Evolutionary conservation across 2,797 vertebrate genomes (phyloP).

Genomic region (Argyrosomus regius): DNA sequence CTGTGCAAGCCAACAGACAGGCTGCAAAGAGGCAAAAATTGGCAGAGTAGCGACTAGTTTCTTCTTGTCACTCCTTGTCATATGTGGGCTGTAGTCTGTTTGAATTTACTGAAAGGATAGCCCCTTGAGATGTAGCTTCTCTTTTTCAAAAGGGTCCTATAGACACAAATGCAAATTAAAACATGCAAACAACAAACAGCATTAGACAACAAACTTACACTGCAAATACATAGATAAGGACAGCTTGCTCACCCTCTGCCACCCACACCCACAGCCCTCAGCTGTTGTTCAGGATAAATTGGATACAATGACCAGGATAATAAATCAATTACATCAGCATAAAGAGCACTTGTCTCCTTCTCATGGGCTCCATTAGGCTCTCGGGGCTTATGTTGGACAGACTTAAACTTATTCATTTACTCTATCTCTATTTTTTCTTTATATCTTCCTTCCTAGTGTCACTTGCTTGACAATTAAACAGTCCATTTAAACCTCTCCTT

Average conservation of each 20-base stretch:
- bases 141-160: too few relatives aligned
- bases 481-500: constrained; percentile 17
- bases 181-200: too few relatives aligned
- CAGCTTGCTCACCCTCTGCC: too few relatives aligned
- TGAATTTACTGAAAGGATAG: too few relatives aligned
- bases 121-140: too few relatives aligned
- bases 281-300: too few relatives aligned
- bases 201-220: too few relatives aligned
- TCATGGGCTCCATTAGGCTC: constrained; percentile 15
- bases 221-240: too few relatives aligned
- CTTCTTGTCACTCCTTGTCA: constrained; percentile 18
- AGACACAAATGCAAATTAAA: too few relatives aligned
- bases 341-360: neutral
- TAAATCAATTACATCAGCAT: too few relatives aligned
- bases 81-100: constrained; percentile 6
- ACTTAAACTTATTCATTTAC: neutral
- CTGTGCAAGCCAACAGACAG: constrained; percentile 38
- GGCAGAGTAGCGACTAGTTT: constrained; percentile 6
- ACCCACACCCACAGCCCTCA: too few relatives aligned
- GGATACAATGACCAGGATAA: too few relatives aligned
- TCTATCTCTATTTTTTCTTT: neutral
- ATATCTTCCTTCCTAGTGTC: neutral
- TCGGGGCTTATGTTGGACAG: constrained; percentile 10
- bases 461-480: constrained; percentile 22
- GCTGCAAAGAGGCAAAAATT: constrained; percentile 45